These are phyloP conservation scores for Leptonema lineaticorne DNA, from an alignment of 1,140 invertebrate genomes.

Conservation along the genomic window DNA sequence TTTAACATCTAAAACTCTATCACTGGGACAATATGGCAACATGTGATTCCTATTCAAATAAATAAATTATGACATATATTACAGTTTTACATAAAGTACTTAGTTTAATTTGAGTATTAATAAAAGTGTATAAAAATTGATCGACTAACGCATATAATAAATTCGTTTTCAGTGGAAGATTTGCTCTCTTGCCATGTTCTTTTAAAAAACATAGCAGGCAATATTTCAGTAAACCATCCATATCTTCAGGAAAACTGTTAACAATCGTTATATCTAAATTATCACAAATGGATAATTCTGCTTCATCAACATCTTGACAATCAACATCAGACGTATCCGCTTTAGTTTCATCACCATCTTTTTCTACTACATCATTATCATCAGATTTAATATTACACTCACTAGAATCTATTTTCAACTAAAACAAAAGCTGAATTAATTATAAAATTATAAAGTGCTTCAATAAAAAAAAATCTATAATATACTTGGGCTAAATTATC, in stretches of 20 bases:
- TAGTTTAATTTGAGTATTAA: background rate
- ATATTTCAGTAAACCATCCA: constrained; percentile 73
- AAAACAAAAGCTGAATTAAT: background rate
- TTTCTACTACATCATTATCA: constrained; percentile 2
- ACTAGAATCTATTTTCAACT: too few species aligned
- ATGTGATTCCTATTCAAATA: constrained; percentile 77
- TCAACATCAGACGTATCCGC: background rate
- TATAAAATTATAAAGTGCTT: background rate
- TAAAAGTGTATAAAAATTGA: background rate
- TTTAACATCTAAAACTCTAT: constrained; percentile 76
- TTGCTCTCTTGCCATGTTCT: constrained; percentile 62
- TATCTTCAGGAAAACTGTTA: constrained; percentile 57
- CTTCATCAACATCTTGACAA: background rate
- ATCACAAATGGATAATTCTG: background rate
- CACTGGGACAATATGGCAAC: constrained; percentile 68
- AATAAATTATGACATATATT: too few species aligned
- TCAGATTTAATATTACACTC: background rate
- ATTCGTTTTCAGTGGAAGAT: constrained; percentile 51
- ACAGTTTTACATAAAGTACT: background rate
- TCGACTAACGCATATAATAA: constrained; percentile 50
- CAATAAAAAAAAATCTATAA: background rate
- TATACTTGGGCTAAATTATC: constrained; percentile 13
- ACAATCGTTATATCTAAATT: constrained; percentile 39
- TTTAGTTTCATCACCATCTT: background rate
- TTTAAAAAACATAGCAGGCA: constrained; percentile 80